Conservation (phyloP, 2,888 invertebrate genomes). For the Conops quadrifasciatus region DNA sequence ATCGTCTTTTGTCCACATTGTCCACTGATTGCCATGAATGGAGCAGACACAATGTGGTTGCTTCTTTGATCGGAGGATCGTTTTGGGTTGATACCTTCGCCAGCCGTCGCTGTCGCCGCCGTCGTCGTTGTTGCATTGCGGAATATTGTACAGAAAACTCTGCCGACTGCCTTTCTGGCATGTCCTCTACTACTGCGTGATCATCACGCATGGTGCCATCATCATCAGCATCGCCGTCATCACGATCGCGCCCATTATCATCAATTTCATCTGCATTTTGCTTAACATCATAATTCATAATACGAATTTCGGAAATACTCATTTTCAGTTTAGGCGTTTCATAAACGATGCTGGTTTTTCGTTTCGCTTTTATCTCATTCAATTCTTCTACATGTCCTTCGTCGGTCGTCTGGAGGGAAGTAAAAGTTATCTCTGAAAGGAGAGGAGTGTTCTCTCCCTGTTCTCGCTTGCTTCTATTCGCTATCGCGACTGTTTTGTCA, state of each 20-base stretch:
- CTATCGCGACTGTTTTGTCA: background rate
- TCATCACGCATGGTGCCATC: no score
- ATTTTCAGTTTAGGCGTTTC: constrained; percentile 58
- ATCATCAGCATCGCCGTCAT: no score
- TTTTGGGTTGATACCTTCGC: no score
- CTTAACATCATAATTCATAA: constrained; percentile 48
- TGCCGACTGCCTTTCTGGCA: background rate
- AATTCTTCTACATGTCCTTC: background rate
- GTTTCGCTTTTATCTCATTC: constrained; percentile 33
- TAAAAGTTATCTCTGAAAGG: background rate
- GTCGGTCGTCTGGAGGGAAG: constrained; percentile 14
- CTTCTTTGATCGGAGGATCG: no score
- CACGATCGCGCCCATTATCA: background rate
- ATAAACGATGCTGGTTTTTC: constrained; percentile 52
- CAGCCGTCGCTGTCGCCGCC: no score
- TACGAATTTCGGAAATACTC: constrained; percentile 55
- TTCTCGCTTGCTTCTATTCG: no score
- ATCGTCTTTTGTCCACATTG: background rate
- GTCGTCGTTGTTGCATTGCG: no score
- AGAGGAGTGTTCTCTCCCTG: background rate
- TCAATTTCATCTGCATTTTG: background rate
- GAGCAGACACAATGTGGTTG: no score
- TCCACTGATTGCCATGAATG: no score
- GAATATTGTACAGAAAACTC: background rate
- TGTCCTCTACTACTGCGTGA: no score